Percentiles rank a stretch among this genome's conserved stretches.
phyloP scores from a whole-genome alignment of 1,140 invertebrate species.

The Danaus melanippus region DNA sequence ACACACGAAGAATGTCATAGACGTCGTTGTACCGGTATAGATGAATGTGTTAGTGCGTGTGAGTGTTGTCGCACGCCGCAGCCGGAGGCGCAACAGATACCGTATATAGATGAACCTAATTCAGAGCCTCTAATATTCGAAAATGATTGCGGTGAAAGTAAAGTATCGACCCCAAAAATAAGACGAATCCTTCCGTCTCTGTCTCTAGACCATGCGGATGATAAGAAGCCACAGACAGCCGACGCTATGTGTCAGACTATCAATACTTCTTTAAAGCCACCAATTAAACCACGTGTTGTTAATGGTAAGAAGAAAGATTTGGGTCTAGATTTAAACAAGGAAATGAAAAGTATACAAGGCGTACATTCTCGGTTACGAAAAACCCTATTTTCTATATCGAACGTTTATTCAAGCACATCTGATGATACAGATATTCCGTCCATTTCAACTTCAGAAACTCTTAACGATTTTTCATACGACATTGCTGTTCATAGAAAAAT shows the following conservation, averaged over 20 bases:
- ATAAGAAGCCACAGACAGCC: constrained; percentile 42
- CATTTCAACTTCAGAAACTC: constrained; percentile 52
- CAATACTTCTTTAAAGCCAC: constrained; percentile 32
- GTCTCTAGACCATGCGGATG: constrained; percentile 48
- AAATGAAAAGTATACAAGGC: constrained; percentile 38
- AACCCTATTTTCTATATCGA: constrained; percentile 45
- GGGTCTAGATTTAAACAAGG: constrained; percentile 40
- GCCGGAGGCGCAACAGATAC: constrained; percentile 57
- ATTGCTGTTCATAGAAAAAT: constrained; percentile 16
- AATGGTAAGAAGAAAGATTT: constrained; percentile 36
- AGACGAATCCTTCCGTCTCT: constrained; percentile 55
- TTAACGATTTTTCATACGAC: constrained; percentile 35
- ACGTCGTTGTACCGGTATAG: constrained; percentile 45
- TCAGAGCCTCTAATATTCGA: constrained; percentile 65
- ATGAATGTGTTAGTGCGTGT: constrained; percentile 60
- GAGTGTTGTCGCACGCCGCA: constrained; percentile 62
- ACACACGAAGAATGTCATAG: constrained; percentile 38
- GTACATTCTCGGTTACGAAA: constrained; percentile 49
- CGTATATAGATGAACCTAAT: constrained; percentile 65
- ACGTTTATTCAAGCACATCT: constrained; percentile 50
- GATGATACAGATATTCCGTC: constrained; percentile 51
- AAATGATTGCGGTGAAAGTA: constrained; percentile 38
- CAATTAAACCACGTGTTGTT: constrained; percentile 16
- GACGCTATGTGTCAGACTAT: constrained; percentile 60
- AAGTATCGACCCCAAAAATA: constrained; percentile 51